Conservation (phyloP, 1,140 invertebrate genomes). For the Drosophila murphyi region DNA sequence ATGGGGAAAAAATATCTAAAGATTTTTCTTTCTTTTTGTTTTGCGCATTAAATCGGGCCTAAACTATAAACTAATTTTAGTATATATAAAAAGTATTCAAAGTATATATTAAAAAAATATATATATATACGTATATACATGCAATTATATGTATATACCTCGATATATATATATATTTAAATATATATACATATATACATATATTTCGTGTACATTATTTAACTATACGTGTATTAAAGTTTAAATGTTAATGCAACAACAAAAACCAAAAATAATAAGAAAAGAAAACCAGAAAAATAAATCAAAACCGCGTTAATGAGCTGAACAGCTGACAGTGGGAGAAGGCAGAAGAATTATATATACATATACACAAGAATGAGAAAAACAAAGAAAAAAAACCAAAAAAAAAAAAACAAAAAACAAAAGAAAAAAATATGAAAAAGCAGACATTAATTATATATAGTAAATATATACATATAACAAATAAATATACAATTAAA, state of each 20-base stretch:
- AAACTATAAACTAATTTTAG: slow-evolving; percentile 46
- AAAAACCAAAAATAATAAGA: slow-evolving; percentile 47
- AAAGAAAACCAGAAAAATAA: slow-evolving; percentile 34
- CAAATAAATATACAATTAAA: slow-evolving; percentile 79
- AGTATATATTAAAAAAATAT: slow-evolving; percentile 11
- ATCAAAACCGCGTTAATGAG: slow-evolving; percentile 24
- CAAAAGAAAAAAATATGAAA: slow-evolving; percentile 21
- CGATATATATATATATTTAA: slow-evolving; percentile 61
- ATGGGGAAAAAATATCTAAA: slow-evolving; percentile 22
- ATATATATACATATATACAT: slow-evolving; percentile 61
- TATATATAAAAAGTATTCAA: slow-evolving; percentile 36
- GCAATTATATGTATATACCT: slow-evolving; percentile 59
- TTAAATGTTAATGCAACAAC: slow-evolving; percentile 62
- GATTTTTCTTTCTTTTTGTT: slow-evolving; percentile 37
- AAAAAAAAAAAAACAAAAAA: slow-evolving; percentile 15
- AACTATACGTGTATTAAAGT: slow-evolving; percentile 81
- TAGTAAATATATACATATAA: slow-evolving; percentile 76
- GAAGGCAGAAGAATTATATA: slow-evolving; percentile 66
- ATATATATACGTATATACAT: slow-evolving; percentile 44
- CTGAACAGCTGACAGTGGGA: slow-evolving; percentile 17
- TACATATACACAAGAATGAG: slow-evolving; percentile 70
- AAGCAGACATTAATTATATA: slow-evolving; percentile 65
- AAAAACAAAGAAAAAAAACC: slow-evolving; percentile 27
- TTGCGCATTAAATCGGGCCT: slow-evolving; percentile 45
- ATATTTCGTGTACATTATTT: slow-evolving; percentile 82